phyloP scores from a whole-genome alignment of 1,140 invertebrate genomes.

The Heliothis virescens region DNA sequence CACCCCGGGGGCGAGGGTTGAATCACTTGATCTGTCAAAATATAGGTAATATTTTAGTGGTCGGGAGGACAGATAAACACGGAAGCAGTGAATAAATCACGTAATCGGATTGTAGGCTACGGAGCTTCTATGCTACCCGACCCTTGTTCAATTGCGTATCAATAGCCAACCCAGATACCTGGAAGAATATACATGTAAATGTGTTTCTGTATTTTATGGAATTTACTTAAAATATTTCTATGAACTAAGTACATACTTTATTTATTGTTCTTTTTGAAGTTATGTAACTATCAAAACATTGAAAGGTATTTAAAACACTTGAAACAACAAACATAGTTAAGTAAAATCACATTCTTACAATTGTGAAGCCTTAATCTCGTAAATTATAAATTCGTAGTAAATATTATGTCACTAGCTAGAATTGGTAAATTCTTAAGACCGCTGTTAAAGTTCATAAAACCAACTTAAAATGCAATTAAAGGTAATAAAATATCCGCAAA shows the following conservation, averaged over 20 bases:
- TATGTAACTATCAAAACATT: too few species aligned
- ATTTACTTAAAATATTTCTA: too few species aligned
- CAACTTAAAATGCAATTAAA: constrained; percentile 31
- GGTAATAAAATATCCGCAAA: constrained; percentile 61
- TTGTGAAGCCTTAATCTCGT: too few species aligned
- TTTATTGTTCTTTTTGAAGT: too few species aligned
- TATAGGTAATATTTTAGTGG: constrained; percentile 73
- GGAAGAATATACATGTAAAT: neutral
- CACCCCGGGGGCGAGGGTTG: constrained; percentile 64
- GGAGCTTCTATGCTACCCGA: constrained; percentile 23
- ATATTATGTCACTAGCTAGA: too few species aligned
- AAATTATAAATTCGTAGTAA: too few species aligned
- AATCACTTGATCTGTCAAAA: constrained; percentile 74
- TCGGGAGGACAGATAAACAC: constrained; percentile 60
- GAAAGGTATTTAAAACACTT: too few species aligned
- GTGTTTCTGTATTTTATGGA: neutral
- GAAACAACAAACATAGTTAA: too few species aligned
- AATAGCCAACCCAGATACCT: neutral
- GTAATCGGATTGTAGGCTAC: constrained; percentile 71
- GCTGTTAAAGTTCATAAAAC: neutral
- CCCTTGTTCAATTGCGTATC: constrained; percentile 4
- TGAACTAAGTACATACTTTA: too few species aligned
- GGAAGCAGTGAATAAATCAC: constrained; percentile 73
- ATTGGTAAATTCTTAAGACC: neutral
- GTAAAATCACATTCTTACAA: too few species aligned